Evolutionary conservation across 2,888 invertebrate genomes (phyloP).

Genomic region (Scaeva pyrastri): DNA sequence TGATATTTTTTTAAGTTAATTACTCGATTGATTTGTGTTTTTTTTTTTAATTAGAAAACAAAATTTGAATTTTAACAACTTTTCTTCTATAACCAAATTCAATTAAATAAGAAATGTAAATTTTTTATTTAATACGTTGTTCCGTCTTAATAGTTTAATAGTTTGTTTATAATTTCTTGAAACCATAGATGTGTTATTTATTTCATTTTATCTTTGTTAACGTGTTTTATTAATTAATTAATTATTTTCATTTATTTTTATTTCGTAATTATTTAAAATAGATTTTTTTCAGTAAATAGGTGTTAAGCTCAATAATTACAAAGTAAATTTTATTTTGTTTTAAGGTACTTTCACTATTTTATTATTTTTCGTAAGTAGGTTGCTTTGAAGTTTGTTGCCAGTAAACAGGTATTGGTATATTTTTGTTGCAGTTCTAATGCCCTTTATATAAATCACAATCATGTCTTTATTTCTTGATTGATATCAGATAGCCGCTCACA

Average conservation of each 20-base stretch:
- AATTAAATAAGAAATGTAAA: slow-evolving; percentile 52
- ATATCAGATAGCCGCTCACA: slow-evolving; percentile 10
- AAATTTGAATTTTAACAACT: slow-evolving; percentile 27
- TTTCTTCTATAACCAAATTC: slow-evolving; percentile 30
- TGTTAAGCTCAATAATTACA: slow-evolving; percentile 72
- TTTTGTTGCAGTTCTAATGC: slow-evolving; percentile 40
- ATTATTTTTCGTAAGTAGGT: slow-evolving; percentile 52
- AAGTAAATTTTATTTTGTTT: slow-evolving; percentile 29
- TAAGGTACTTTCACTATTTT: slow-evolving; percentile 32
- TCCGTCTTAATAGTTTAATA: slow-evolving; percentile 59
- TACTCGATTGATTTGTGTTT: slow-evolving; percentile 50
- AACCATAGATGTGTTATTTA: slow-evolving; percentile 73
- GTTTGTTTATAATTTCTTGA: slow-evolving; percentile 68
- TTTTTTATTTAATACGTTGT: slow-evolving; percentile 29
- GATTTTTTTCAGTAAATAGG: slow-evolving; percentile 47
- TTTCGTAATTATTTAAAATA: slow-evolving; percentile 36
- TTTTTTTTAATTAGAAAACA: slow-evolving; percentile 24
- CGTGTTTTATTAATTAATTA: slow-evolving; percentile 50
- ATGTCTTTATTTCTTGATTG: slow-evolving; percentile 31
- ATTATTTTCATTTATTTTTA: slow-evolving; percentile 18
- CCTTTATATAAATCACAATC: slow-evolving; percentile 45
- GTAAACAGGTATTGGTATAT: slow-evolving; percentile 42
- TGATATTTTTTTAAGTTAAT: slow-evolving; percentile 29
- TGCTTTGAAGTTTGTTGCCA: slow-evolving; percentile 58
- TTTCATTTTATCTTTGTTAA: slow-evolving; percentile 61